A percentile compares a stretch with the other conserved stretches of the same genome.
These are phyloP conservation scores for Meloidogyne hapla DNA, from an alignment of 1,140 invertebrate genomes.

Conservation along the genomic window DNA sequence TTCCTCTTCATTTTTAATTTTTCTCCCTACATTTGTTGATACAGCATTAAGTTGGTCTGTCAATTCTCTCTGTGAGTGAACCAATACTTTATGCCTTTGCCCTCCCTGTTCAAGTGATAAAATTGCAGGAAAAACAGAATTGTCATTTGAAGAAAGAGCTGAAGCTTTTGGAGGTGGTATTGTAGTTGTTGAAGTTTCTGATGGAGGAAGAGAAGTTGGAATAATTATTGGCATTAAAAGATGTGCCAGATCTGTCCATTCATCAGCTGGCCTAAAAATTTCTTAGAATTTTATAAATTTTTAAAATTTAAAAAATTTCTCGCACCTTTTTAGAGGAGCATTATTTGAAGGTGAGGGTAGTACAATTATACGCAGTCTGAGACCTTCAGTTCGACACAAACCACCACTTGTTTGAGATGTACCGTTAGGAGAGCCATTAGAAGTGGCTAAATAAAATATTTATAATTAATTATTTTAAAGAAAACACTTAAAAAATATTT, in stretches of 20 bases:
- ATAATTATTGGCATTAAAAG: slow-evolving; percentile 9
- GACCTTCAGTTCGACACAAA: slow-evolving; percentile 18
- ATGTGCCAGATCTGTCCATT: slow-evolving; percentile 22
- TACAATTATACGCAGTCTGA: slow-evolving; percentile 20
- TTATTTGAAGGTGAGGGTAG: neutral
- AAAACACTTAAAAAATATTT: slow-evolving; percentile 9
- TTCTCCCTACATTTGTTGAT: neutral
- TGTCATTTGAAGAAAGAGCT: slow-evolving; percentile 7
- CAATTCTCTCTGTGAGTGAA: slow-evolving; percentile 19
- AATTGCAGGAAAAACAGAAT: slow-evolving; percentile 16
- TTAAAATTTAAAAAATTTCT: neutral
- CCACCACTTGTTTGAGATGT: slow-evolving; percentile 15
- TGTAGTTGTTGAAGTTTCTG: neutral
- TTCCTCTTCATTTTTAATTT: neutral
- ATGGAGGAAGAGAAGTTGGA: slow-evolving; percentile 1
- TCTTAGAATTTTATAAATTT: neutral
- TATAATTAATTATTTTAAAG: neutral
- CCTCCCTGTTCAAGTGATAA: slow-evolving; percentile 17
- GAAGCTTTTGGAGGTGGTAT: neutral
- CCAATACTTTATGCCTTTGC: slow-evolving; percentile 23
- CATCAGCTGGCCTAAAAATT: slow-evolving; percentile 16
- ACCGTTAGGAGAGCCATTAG: slow-evolving; percentile 15
- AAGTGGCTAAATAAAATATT: slow-evolving; percentile 15
- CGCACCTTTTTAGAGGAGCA: neutral
- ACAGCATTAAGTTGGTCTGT: slow-evolving; percentile 23